Evolutionary conservation across 1,140 invertebrate genomes (phyloP), one percentile per base, ranked within the genome.

Genomic region (Aphidius ervi): DNA sequence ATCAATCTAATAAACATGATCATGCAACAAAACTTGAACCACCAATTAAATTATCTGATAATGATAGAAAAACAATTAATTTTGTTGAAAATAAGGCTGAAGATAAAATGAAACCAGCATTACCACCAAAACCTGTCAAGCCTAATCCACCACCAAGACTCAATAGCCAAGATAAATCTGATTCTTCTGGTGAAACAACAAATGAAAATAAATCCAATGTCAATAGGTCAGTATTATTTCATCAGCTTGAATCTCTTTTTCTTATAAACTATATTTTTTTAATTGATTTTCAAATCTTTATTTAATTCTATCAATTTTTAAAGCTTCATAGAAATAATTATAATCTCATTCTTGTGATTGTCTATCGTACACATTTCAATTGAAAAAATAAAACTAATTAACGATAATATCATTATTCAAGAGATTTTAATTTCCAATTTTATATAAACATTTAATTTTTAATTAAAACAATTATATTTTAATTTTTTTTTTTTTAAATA

Each of bases 101-200:
- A 48, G 75, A 78, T 46, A 76, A 77, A 42, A 74, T 68, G 45
- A 80, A 80, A 58, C 78, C 77, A 2, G 77, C 76, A 8, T 54
- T 80, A 50, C 78, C 78, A 5, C 77, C 77, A 16, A 80, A 79
- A 66, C 77, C 78, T 6, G 75, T 70, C 59, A 80, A 80, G 50
- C 76, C 77, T 4, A 78, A 79, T 66, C 77, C 76, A 31, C 77
- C 77, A 43, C 77, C 76, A 6, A 73, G 78, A 67, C 63, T 79
- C 49, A 79, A 74, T 39, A 74, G 74, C 63, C 77, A 79, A 41
- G 77, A 79, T 59, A 80, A 79, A 56, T 60, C 70, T 39, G 76
- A 79, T 10, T 56, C 64, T 52, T 62, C 45, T 7, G 64, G 59
- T 31, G 72, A 72, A n/a, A 42, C 62, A 40, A 40, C 39, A 41